Base-by-base conservation (phyloP, 2,888 invertebrate species). In the Zelleria hepariella region DNA sequence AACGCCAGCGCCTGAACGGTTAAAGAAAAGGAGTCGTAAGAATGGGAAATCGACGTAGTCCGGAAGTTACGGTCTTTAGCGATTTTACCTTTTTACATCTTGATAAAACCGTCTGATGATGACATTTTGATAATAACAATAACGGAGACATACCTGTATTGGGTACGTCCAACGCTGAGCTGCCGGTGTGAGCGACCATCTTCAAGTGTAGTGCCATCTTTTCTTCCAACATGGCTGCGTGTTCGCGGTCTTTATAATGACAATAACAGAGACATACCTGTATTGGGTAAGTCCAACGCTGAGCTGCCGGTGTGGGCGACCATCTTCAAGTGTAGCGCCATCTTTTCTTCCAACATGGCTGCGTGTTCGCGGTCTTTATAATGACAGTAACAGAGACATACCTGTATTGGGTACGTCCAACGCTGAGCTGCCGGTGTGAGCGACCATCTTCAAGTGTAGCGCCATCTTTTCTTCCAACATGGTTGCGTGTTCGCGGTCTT, bases 391-490 rank as follows among this genome's bases (percentile, higher is more conserved):
- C 7, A 57, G 5, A 52, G 23, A 63, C 65, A 63, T 62, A 86
- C 87, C 86, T 61, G 82, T 74, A 62, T 78, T 73, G 5, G 82
- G 80, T 59, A 81, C 72, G 47, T 83, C 82, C 47, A 86, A 64
- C 10, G 79, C 75, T 0, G 82, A 77, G 2, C 78, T 70, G n/a
- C 85, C 85, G 0, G 93, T 92, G n/a, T 93, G 91, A 2, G 93
- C 93, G 55, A 94, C 88, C 71, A 96, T 89, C 69, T 93, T 94
- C 78, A 96, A 89, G 71, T 97, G 95, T 53, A 97, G 77, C 57
- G 93, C 91, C 90, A 96, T 95, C 77, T 97, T 98, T 72, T 97
- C 96, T 76, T 98, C 97, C 56, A 98, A 89, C 53, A 96, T 85
- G 24, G 93, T 86, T n/a, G 96, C 96, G 71, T 97, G 95, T 71